Evolutionary conservation across 2,113 vertebrate genomes (phyloP).

Genomic region (Solea senegalensis): DNA sequence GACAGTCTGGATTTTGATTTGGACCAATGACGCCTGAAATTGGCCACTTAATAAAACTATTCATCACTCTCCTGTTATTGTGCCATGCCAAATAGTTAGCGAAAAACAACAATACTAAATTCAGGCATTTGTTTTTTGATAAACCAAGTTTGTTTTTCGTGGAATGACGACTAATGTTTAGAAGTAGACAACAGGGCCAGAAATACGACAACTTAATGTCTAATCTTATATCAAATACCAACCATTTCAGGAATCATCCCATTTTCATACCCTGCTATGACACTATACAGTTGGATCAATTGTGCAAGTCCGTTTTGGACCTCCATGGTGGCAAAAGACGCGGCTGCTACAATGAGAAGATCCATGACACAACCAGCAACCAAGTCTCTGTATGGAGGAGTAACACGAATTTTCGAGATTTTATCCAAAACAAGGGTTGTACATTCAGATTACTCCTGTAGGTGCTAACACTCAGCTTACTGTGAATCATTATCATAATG

Average conservation of each 20-base stretch:
- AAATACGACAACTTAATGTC: constrained; percentile 15
- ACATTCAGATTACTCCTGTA: constrained; percentile 16
- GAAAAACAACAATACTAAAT: background rate
- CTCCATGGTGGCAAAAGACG: constrained; percentile 41
- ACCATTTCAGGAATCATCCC: constrained; percentile 33
- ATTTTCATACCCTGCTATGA: constrained; percentile 40
- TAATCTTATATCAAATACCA: constrained; percentile 25
- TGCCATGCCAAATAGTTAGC: background rate
- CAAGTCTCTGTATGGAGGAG: constrained; percentile 26
- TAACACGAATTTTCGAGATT: constrained; percentile 30
- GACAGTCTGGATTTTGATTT: constrained; percentile 14
- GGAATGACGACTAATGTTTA: background rate
- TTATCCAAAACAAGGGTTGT: constrained; percentile 25
- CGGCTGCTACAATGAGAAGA: constrained; percentile 42
- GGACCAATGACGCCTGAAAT: constrained; percentile 11
- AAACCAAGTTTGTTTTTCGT: background rate
- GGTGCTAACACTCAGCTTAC: constrained; percentile 1
- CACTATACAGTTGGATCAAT: constrained; percentile 44
- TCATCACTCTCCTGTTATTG: constrained; percentile 15
- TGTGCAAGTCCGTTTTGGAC: constrained; percentile 54
- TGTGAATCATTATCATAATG: background rate
- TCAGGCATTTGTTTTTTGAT: background rate
- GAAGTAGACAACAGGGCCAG: constrained; percentile 6
- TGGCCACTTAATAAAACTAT: constrained; percentile 1
- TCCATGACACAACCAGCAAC: constrained; percentile 36